A percentile compares a stretch with the other conserved stretches of the same genome.
Evolutionary conservation across 30 jellyfish, hydroid and myxozoan species (phyloP).

Genomic region (Chironex yamaguchii): DNA sequence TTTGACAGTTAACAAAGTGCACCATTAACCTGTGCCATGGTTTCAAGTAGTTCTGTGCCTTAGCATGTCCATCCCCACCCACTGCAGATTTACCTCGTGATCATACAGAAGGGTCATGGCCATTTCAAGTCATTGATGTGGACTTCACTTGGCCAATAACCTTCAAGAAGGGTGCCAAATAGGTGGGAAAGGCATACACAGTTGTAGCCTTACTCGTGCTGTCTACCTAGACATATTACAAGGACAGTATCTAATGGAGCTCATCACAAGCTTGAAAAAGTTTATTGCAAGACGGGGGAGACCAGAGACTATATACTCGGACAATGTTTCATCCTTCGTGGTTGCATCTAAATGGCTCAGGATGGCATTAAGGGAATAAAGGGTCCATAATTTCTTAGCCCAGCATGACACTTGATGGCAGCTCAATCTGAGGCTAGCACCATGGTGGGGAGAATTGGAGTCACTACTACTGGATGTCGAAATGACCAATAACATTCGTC

Average conservation of each 20-base stretch:
- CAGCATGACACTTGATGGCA: conserved; percentile 52
- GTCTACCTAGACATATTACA: conserved; percentile 38
- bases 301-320: conserved; percentile 67
- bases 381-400: conserved; percentile 25
- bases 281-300: conserved; percentile 69
- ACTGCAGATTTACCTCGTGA: conserved; percentile 63
- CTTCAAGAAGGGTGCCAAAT: conserved; percentile 20
- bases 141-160: conserved; percentile 62
- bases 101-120: conserved; percentile 43
- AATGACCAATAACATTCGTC: conserved; percentile 63
- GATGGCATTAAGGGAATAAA: conserved; percentile 15
- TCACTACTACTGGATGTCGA: conserved; percentile 58
- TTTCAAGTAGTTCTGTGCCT: conserved; percentile 60
- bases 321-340: conserved; percentile 41
- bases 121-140: conserved; percentile 66
- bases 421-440: conserved; percentile 74
- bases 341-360: conserved; percentile 56
- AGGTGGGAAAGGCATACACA: conserved; percentile 63
- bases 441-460: conserved; percentile 83
- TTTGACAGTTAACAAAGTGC: conserved; percentile 58
- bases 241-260: conserved; percentile 39
- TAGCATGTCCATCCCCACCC: conserved; percentile 53
- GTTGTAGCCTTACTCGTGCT: conserved; percentile 78
- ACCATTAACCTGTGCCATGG: conserved; percentile 46
- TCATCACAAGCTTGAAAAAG: conserved; percentile 41